Evolutionary conservation across 2,888 invertebrate species (phyloP).

Genomic region (Orthonevra nobilis): DNA sequence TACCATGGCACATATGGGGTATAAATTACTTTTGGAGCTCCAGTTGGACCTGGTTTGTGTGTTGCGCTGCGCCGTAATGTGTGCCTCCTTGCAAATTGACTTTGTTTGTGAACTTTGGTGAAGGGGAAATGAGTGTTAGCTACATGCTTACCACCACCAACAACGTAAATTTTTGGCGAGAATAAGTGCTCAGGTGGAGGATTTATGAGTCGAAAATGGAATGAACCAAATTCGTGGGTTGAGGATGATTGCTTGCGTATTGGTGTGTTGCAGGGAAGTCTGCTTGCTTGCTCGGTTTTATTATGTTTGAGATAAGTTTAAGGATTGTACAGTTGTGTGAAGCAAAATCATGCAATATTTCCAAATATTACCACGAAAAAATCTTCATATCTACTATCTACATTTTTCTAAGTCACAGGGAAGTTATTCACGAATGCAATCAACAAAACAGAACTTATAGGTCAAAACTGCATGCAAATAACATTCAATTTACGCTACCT

Average conservation of each 20-base stretch:
- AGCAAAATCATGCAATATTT: no score
- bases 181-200: conserved; percentile 58
- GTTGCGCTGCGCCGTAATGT: conserved; percentile 3
- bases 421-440: no score
- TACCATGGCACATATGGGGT: conserved; percentile 80
- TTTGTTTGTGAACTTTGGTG: conserved; percentile 16
- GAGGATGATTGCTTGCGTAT: conserved; percentile 45
- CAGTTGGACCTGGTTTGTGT: conserved; percentile 50
- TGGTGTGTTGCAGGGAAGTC: conserved; percentile 23
- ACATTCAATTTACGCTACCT: no score
- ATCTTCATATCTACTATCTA: no score
- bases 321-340: no score
- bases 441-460: no score
- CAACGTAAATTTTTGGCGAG: conserved; percentile 37
- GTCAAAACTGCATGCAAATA: no score
- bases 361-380: no score
- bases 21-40: conserved; percentile 71
- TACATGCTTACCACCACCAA: neutral
- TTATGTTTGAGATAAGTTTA: no score
- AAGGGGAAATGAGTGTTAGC: neutral
- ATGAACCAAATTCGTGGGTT: conserved; percentile 37
- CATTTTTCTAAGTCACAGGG: no score
- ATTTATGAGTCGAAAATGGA: conserved; percentile 54
- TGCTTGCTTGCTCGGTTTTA: conserved; percentile 17
- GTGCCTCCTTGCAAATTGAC: conserved; percentile 43